These are phyloP conservation scores for Etia nguti DNA, from an alignment of 2,113 vertebrate species.

Conservation along the genomic window DNA sequence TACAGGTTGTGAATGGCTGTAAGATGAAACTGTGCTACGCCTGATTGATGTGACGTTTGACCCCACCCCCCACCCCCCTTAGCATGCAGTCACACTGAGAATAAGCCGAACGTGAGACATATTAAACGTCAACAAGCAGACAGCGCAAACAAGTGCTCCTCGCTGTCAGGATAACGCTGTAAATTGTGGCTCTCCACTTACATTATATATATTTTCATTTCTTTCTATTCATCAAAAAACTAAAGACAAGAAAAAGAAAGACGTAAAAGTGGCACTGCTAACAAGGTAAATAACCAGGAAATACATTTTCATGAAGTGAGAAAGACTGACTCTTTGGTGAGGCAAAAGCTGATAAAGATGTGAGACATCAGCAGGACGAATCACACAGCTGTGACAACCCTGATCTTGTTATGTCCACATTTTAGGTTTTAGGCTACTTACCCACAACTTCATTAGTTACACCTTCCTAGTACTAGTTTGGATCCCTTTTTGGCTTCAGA, in stretches of 20 bases:
- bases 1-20: background rate
- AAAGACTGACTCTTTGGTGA: background rate
- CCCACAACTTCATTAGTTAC: background rate
- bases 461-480: background rate
- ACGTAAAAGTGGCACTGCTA: accelerated
- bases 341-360: background rate
- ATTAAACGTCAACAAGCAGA: background rate
- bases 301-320: background rate
- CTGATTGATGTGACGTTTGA: slow-evolving; percentile 44
- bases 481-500: background rate
- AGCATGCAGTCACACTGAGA: background rate
- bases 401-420: background rate
- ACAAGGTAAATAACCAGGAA: background rate
- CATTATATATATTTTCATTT: background rate
- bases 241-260: background rate
- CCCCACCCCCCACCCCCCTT: background rate
- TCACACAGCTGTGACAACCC: background rate
- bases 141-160: background rate
- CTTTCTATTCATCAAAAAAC: background rate
- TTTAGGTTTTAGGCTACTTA: background rate
- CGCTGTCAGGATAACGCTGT: background rate
- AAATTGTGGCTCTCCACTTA: background rate
- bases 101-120: background rate
- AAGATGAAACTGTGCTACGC: slow-evolving; percentile 12
- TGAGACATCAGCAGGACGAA: background rate